These are phyloP conservation scores for Athalia circularis DNA, from an alignment of 2,888 invertebrate species.

Conservation along the genomic window DNA sequence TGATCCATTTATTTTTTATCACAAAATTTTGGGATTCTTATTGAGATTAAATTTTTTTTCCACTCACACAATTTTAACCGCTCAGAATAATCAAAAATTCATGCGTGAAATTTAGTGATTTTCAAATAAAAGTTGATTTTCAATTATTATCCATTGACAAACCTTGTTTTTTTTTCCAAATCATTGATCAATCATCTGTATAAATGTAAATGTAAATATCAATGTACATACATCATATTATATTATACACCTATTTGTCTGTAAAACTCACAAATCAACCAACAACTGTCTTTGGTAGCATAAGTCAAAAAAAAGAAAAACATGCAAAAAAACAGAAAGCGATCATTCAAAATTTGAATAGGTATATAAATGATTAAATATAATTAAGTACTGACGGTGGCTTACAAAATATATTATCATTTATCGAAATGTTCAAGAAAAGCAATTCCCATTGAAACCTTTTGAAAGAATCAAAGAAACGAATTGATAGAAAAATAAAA, in stretches of 20 bases:
- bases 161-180: neutral
- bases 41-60: too few species aligned
- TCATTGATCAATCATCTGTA: slow-evolving; percentile 52
- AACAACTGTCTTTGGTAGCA: neutral
- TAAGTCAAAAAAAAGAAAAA: neutral
- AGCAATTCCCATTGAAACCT: too few species aligned
- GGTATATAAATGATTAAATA: slow-evolving; percentile 17
- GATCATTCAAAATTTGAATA: slow-evolving; percentile 33
- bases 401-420: neutral
- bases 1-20: too few species aligned
- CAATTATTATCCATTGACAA: neutral
- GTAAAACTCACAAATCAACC: slow-evolving; percentile 9
- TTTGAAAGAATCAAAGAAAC: too few species aligned
- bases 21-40: too few species aligned
- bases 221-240: slow-evolving; percentile 62
- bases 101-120: neutral
- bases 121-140: neutral
- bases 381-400: neutral
- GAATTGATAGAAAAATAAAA: too few species aligned
- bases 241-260: slow-evolving; percentile 14
- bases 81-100: slow-evolving; percentile 1
- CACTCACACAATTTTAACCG: too few species aligned
- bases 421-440: too few species aligned
- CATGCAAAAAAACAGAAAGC: neutral
- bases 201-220: slow-evolving; percentile 68